phyloP scores from a whole-genome alignment of 1,140 invertebrate species.

The Cepaea nemoralis region DNA sequence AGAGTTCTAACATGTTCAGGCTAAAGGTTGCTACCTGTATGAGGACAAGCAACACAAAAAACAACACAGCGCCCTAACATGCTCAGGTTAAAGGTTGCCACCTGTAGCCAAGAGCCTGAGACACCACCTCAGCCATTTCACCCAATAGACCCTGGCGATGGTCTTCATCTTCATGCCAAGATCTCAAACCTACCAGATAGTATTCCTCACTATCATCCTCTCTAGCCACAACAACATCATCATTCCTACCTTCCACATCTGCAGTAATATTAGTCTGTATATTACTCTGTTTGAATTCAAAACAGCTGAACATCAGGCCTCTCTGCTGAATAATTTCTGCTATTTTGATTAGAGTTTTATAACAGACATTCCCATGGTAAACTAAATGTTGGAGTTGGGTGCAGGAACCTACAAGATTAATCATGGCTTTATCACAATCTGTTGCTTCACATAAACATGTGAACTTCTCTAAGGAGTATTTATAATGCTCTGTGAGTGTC shows the following conservation, averaged over 20 bases:
- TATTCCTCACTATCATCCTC: constrained; percentile 11
- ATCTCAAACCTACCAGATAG: background rate
- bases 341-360: constrained; percentile 15
- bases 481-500: background rate
- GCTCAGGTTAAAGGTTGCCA: constrained; percentile 2
- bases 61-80: too few relatives aligned
- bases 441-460: constrained; percentile 20
- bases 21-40: constrained; percentile 3
- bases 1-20: too few relatives aligned
- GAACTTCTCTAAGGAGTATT: constrained; percentile 2
- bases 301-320: background rate
- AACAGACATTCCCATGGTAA: constrained; percentile 12
- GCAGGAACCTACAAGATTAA: background rate
- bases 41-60: too few relatives aligned
- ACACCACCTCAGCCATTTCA: background rate
- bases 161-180: constrained; percentile 22
- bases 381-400: background rate
- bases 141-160: background rate
- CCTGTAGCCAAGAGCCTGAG: background rate
- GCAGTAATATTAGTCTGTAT: background rate
- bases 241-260: background rate
- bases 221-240: constrained; percentile 3
- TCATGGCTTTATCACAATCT: constrained; percentile 24
- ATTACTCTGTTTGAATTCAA: constrained; percentile 24
- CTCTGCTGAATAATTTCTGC: constrained; percentile 9